Evolutionary conservation across 1,140 invertebrate species (phyloP).

Genomic region (Myzus persicae): DNA sequence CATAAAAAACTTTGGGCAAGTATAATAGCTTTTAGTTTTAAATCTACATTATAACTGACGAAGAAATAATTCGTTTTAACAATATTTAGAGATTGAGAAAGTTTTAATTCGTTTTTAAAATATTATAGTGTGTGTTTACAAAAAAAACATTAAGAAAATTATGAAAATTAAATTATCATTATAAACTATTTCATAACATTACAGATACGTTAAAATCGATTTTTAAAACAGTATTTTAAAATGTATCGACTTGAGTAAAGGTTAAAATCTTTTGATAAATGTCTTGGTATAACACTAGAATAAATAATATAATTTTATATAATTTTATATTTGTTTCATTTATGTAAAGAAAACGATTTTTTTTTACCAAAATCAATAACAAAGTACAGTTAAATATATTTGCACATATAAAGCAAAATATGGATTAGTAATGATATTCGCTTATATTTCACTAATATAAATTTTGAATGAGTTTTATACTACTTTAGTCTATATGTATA

Average conservation of each 20-base stretch:
- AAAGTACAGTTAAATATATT: not conserved
- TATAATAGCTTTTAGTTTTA: not conserved
- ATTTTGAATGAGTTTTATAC: not conserved
- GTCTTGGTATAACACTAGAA: not conserved
- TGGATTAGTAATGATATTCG: not conserved
- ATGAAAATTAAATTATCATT: not conserved
- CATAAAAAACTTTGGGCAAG: not conserved
- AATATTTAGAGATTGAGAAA: not conserved
- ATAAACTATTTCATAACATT: not conserved
- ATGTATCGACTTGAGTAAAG: not conserved
- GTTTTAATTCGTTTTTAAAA: conserved; percentile 5
- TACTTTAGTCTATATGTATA: too few species aligned
- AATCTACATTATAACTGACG: not conserved
- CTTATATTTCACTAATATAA: not conserved
- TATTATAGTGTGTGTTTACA: not conserved
- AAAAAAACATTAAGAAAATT: not conserved
- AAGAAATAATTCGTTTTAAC: not conserved
- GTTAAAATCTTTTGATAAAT: not conserved
- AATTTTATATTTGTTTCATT: not conserved
- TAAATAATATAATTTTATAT: not conserved
- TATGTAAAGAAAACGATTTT: not conserved
- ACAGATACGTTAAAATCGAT: not conserved
- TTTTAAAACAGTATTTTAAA: not conserved
- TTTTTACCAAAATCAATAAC: not conserved
- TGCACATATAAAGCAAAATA: not conserved